Base-by-base conservation (phyloP, 2,113 vertebrate species). In the Psittacula cyanocephala region DNA sequence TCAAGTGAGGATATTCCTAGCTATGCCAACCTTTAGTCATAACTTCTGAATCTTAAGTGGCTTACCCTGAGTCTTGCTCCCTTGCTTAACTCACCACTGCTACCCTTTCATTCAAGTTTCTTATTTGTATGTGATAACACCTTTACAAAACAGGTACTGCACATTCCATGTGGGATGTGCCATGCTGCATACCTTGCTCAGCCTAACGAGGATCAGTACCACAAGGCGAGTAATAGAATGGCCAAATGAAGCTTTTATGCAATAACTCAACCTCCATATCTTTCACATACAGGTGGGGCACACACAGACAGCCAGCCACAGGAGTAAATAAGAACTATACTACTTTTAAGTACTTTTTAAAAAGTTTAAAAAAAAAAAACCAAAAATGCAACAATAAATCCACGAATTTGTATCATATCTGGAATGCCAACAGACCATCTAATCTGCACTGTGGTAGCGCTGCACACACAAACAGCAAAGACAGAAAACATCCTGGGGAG, bases 391-490 rank as follows among this genome's bases (percentile, higher is more conserved):
- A 41, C 33, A 81, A 20, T 65, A 44, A 33, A 31, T 39, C 46
- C 15, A 53, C 41, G n/a, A 81, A 88, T 92, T 35, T 52, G 39
- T 6, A 9, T 84, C 55, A 77, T 37, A 43, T 50, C 10, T 2
- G 35, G 63, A 95, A 81, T 7, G 8, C 52, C 77, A 72, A 19
- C 4, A 50, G 35, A 69, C 23, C 49, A 75, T 69, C 76, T 53
- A 75, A 82, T 81, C 63, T 75, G 65, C 55, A 39, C 81, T 52
- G 37, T 37, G 46, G 50, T 25, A 82, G 60, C 2, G 17, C 46
- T 60, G 60, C 20, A 41, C 67, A 78, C 88, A 83, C 63, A 97
- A 93, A 91, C 86, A 94, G 81, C 76, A 91, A n/a, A 44, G 71
- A 39, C 69, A 67, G 60, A 70, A 79, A 92, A 91, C 53, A 80